A percentile compares a stretch with the other conserved stretches of the same genome.
phyloP scores from a whole-genome alignment of 2,113 vertebrate genomes.

The Panthera uncia region DNA sequence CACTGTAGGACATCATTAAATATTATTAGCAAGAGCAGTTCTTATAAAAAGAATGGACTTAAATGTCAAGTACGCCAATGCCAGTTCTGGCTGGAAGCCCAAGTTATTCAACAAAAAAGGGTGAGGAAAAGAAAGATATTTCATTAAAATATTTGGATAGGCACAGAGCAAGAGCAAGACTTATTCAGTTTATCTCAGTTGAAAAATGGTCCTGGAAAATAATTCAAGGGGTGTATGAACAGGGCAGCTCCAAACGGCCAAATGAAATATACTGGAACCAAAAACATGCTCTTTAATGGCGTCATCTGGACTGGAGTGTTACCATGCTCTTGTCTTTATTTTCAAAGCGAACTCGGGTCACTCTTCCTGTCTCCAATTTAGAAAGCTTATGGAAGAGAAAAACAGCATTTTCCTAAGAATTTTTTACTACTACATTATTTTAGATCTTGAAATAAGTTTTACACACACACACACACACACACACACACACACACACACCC shows the following conservation, averaged over 20 bases:
- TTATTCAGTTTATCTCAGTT: constrained; percentile 61
- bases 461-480: neutral
- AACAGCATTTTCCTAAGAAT: constrained; percentile 11
- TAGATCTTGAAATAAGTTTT: neutral
- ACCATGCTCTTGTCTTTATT: neutral
- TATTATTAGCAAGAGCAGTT: constrained; percentile 63
- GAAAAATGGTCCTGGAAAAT: constrained; percentile 53
- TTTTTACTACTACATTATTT: constrained; percentile 16
- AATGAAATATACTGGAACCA: constrained; percentile 2
- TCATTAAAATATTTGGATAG: constrained; percentile 50
- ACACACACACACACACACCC: neutral
- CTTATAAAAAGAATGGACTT: constrained; percentile 58
- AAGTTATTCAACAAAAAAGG: constrained; percentile 63
- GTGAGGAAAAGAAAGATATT: constrained; percentile 12
- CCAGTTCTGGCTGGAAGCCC: constrained; percentile 22
- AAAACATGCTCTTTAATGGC: neutral
- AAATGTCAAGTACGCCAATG: constrained; percentile 52
- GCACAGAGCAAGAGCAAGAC: constrained; percentile 21
- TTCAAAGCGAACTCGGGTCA: neutral
- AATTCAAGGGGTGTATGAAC: neutral
- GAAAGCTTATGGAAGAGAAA: neutral
- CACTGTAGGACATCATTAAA: constrained; percentile 62
- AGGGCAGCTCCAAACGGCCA: neutral
- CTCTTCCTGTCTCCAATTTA: neutral
- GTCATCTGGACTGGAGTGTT: neutral